Evolutionary conservation across 2,797 vertebrate species (phyloP).

Genomic region (Sebastolobus altivelis): DNA sequence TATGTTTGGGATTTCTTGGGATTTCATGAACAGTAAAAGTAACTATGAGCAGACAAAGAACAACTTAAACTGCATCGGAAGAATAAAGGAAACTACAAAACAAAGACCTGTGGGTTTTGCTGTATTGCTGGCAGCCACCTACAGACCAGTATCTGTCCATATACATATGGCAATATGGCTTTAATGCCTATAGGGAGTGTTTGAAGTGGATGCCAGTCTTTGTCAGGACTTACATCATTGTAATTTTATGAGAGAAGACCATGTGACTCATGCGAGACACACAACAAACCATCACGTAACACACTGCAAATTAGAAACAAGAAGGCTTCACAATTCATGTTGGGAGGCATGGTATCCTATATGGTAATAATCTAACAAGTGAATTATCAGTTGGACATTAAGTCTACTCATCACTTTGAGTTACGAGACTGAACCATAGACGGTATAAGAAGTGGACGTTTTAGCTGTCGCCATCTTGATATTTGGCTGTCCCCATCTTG

Average conservation of each 20-base stretch:
- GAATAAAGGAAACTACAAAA: not conserved
- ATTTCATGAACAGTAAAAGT: constrained; percentile 1
- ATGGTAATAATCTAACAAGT: no score
- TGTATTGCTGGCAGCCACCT: no score
- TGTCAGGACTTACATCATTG: not conserved
- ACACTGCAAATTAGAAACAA: no score
- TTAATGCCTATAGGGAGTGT: not conserved
- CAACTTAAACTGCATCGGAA: not conserved
- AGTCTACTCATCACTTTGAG: no score
- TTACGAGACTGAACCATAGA: no score
- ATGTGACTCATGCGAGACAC: not conserved
- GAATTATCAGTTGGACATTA: no score
- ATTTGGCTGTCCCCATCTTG: no score
- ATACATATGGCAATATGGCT: not conserved
- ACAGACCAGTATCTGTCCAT: not conserved
- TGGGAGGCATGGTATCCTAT: no score
- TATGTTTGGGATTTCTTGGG: constrained; percentile 15
- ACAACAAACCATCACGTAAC: no score
- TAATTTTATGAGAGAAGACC: not conserved
- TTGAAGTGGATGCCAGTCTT: not conserved
- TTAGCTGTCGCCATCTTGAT: no score
- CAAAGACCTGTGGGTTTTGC: not conserved
- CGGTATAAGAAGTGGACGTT: no score
- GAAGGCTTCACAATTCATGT: no score
- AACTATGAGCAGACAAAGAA: not conserved